Evolutionary conservation across 2,888 invertebrate genomes (phyloP).

Genomic region (Lasioglossum zephyrum): DNA sequence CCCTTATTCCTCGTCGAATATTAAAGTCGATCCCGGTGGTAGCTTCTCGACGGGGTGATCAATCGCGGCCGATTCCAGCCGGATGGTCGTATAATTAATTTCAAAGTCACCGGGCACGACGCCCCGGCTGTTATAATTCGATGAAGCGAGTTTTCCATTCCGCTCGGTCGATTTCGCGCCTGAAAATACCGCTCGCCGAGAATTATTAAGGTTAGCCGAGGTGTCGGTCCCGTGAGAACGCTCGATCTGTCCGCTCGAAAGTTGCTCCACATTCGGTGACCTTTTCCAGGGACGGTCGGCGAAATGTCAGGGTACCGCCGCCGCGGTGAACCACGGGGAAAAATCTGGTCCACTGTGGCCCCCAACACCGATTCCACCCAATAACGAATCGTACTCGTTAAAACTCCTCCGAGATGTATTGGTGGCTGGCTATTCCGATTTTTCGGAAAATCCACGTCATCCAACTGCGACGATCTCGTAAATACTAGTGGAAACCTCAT

Average conservation of each 20-base stretch:
- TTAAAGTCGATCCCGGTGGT: background rate
- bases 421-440: background rate
- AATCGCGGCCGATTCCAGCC: conserved; percentile 21
- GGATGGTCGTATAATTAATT: conserved; percentile 40
- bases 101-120: conserved; percentile 9
- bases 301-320: conserved; percentile 63
- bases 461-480: background rate
- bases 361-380: background rate
- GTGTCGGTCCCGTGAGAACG: conserved; percentile 45
- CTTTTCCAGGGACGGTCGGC: conserved; percentile 58
- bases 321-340: background rate
- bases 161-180: conserved; percentile 34
- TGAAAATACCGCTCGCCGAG: conserved; percentile 21
- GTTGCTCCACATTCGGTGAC: conserved; percentile 62
- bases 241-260: conserved; percentile 53
- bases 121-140: conserved; percentile 34
- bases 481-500: background rate
- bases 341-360: background rate
- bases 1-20: conserved; percentile 7
- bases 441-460: background rate
- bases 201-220: conserved; percentile 18
- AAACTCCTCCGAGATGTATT: background rate
- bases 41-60: background rate
- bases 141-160: conserved; percentile 36
- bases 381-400: background rate